Evolutionary conservation across 2,113 vertebrate species (phyloP), one percentile per base, ranked within the genome.

Genomic region (Chamaetylas fuelleborni): DNA sequence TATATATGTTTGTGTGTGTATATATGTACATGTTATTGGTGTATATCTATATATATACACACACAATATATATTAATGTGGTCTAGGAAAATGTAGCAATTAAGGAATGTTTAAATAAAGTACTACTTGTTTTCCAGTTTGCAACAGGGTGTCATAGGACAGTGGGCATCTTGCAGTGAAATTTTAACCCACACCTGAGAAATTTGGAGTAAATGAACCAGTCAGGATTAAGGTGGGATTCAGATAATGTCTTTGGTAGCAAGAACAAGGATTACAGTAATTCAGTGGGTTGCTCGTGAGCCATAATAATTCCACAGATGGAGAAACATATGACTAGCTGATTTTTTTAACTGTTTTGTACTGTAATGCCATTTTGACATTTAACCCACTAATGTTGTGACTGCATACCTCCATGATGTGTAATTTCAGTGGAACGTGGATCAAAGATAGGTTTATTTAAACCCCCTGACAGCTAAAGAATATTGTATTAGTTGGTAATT

Each of bases 11-110:
- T 93, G 91, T 94, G 92, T 95, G 86, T 96, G 94, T 88, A 95
- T 97, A 90, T 88, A 76, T 97, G 93, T 97, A 93, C 61, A 93
- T 86, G 92, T 79, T 66, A 76, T 81, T 89, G 65, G 89, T 95
- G 81, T 91, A 56, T 86, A 74, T 93, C 87, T 92, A 92, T 95
- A 95, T 94, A 91, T 94, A 92, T 66, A 86, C 97, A 97, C 87
- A 97, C 96, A 94, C 80, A 76, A 96, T 95, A 92, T 96, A 94
- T 96, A 93, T 97, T 96, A 94, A 94, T 97, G 95, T 97, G 96
- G 93, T 97, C 97, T 98, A 97, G 95, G 97, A 97, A 95, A 97
- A 97, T 98, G 96, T 98, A 97, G 98, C 98, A 98, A 97, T 97
- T 97, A 98, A 95, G 92, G 92, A 97, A 96, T 98, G 97, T 98